Evolutionary conservation across 2,888 invertebrate genomes (phyloP).

Genomic region (Drosophila sordidula): DNA sequence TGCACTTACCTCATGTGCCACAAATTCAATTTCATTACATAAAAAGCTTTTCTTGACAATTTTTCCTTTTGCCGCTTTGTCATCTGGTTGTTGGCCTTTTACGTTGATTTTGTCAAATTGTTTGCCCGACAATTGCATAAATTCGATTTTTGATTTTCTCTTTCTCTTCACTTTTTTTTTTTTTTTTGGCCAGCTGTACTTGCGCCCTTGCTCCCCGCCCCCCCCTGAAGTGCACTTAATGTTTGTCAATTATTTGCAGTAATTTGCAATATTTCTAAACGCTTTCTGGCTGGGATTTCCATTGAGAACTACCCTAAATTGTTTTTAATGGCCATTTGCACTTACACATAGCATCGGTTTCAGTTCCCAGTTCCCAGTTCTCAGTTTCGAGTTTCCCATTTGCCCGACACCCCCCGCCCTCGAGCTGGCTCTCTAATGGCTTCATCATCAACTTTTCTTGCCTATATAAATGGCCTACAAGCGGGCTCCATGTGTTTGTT

Average conservation of each 20-base stretch:
- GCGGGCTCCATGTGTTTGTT: constrained; percentile 26
- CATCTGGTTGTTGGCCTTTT: constrained; percentile 45
- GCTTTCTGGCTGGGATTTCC: constrained; percentile 44
- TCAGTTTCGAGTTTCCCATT: constrained; percentile 1
- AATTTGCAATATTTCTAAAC: constrained; percentile 80
- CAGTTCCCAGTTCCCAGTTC: constrained; percentile 32
- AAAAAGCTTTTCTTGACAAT: constrained; percentile 65
- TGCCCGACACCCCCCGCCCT: constrained; percentile 4
- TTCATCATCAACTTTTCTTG: constrained; percentile 53
- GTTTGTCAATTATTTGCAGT: constrained; percentile 80
- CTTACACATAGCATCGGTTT: constrained; percentile 59
- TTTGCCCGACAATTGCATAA: constrained; percentile 52
- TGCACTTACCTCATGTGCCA: constrained; percentile 37
- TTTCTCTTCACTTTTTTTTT: constrained; percentile 15
- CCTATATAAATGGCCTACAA: constrained; percentile 66
- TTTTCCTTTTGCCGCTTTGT: constrained; percentile 14
- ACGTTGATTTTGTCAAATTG: constrained; percentile 28
- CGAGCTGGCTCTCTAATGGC: constrained; percentile 49
- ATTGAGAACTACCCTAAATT: constrained; percentile 67
- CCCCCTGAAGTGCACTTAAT: constrained; percentile 58
- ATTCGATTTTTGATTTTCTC: constrained; percentile 32
- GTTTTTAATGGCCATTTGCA: constrained; percentile 80
- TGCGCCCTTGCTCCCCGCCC: constrained; percentile 1
- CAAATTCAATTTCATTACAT: constrained; percentile 73
- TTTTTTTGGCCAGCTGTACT: constrained; percentile 47